Evolutionary conservation across 2,113 vertebrate species (phyloP), one percentile per base, ranked within the genome.

Genomic region (Dolichotis patagonum): DNA sequence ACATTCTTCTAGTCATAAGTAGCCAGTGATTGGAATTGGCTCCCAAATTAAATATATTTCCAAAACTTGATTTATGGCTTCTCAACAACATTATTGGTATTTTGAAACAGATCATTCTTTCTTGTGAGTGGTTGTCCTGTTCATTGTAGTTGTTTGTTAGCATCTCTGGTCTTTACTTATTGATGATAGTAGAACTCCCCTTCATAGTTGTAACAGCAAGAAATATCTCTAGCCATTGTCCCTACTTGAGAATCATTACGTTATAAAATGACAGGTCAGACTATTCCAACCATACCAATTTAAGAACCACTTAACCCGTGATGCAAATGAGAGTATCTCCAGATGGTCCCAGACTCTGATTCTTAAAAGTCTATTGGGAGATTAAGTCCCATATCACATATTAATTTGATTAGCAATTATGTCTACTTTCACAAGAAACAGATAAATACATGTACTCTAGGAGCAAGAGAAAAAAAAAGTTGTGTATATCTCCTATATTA

Each of bases 361-460:
- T 77, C 73, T 60, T 82, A 82, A 73, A 49, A 82, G 41, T n/a
- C 73, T 90, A 52, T 43, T 81, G 12, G 49, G 12, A 83, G 75
- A 93, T 60, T 52, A 87, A 60, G 82, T 95, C 30, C 81, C 63
- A 82, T 67, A 19, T 32, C 56, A 85, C 30, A 41, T 8, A 35
- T 81, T 75, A 52, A 75, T 86, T 38, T 90, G 49, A 85, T 63
- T 73, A 65, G 56, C 63, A 81, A 52, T 73, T 32, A 86, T 12
- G 24, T 65, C 30, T 88, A n/a, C 16, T 35, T 65, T 73, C 43
- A 71, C 3, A 82, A 38, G 13, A 46, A 35, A 35, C n/a, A 43
- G 77, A 80, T 67, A 85, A 95, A 90, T 28, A 62, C 13, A 56
- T 95, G 43, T 63, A 19, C 32, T 92, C 78, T 88, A 69, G 62